A percentile compares a stretch with the other conserved stretches of the same genome.
Conservation (phyloP, 37 sponge, comb jelly and placozoan genomes). For the Halichondria panicea region DNA sequence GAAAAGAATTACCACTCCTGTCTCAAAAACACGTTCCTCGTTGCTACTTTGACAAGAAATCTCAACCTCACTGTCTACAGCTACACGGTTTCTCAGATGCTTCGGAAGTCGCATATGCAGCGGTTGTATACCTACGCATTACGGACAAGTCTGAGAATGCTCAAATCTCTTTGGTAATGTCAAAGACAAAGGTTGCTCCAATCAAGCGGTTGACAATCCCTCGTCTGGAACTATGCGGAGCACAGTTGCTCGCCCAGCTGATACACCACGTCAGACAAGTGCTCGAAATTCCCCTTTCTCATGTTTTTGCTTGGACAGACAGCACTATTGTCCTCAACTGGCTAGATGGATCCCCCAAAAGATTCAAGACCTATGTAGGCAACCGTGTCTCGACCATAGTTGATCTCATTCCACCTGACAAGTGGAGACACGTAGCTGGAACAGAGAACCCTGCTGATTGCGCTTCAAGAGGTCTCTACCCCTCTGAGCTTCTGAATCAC, state of each 20-base stretch:
- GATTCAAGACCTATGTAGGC: constrained; percentile 34
- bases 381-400: constrained; percentile 22
- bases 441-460: constrained; percentile 35
- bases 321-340: constrained; percentile 30
- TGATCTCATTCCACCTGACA: constrained; percentile 12
- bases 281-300: constrained; percentile 1
- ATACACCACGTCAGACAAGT: constrained; percentile 14
- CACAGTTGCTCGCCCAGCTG: constrained; percentile 16
- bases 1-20: constrained; percentile 2
- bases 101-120: constrained; percentile 18
- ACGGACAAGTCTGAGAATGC: constrained; percentile 1
- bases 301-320: constrained; percentile 32
- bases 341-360: constrained; percentile 1
- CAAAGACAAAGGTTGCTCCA: constrained; percentile 29
- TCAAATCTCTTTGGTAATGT: constrained; percentile 7
- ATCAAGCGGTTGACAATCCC: constrained; percentile 25
- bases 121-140: constrained; percentile 28
- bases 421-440: constrained; percentile 11
- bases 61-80: neutral
- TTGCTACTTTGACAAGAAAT: constrained; percentile 6
- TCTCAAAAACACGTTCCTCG: constrained; percentile 8
- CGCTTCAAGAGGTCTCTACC: constrained; percentile 10
- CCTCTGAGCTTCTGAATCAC: constrained; percentile 19
- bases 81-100: constrained; percentile 35
- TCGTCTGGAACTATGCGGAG: constrained; percentile 28